Evolutionary conservation across 2,797 vertebrate genomes (phyloP), one percentile per base, ranked within the genome.

Genomic region (Helicolenus hilgendorfi): DNA sequence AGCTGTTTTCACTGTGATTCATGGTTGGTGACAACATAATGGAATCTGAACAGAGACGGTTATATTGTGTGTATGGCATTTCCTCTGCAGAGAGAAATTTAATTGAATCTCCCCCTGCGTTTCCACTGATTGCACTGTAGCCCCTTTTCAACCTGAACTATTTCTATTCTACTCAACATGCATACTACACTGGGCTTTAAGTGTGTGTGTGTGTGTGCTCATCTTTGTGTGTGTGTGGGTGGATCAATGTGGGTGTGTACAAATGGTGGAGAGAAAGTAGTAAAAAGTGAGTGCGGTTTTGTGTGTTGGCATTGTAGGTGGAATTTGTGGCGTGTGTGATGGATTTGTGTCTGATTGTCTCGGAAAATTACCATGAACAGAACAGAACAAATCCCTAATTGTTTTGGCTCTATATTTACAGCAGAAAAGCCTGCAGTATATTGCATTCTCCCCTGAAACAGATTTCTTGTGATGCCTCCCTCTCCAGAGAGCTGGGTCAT

Each of bases 61-160:
- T 87, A 86, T 84, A 81, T 84, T 91, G 82, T 96, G 89, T 93
- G 81, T 92, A 87, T 80, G 79, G 94, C 77, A 77, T 93, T 94
- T 95, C 79, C 90, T 94, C 91, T 76, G 84, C 83, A 79, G 87
- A 89, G 92, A 89, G 75, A 89, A 89, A 94, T 92, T 92, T 95
- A 96, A 97, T 96, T 97, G 92, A 96, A 96, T 94, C 89, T 87
- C 78, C 83, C 89, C 76, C 84, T 92, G 78, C 26, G 64, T 95
- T 90, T 88, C 75, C 82, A 86, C 90, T 94, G 94, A 97, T 95
- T 96, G 94, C 92, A 91, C 90, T 79, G 75, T 76, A 90, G 86
- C 89, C 85, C 73, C 74, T 85, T 94, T 91, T 91, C 78, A 94
- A 92, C 83, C 90, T 92, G 77, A 81, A 92, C 86, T 94, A 81